These are phyloP conservation scores for Dendroctonus ponderosae DNA, from an alignment of 1,140 invertebrate genomes.

Conservation along the genomic window DNA sequence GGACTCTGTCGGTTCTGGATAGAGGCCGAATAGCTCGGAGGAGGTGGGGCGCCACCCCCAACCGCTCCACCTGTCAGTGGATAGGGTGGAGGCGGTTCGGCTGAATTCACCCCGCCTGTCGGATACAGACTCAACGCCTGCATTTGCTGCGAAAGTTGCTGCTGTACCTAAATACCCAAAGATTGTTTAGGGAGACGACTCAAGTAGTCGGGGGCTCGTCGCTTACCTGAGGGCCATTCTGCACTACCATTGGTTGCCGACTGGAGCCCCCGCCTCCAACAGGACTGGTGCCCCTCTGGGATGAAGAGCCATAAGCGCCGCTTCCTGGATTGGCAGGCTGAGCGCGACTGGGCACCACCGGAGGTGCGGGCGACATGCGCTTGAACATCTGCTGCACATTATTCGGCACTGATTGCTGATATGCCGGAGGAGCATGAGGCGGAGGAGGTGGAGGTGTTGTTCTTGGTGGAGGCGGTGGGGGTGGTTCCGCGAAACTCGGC, in stretches of 20 bases:
- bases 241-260: slow-evolving; percentile 73
- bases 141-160: slow-evolving; percentile 82
- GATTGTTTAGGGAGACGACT: background rate
- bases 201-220: background rate
- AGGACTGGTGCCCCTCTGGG: slow-evolving; percentile 68
- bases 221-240: slow-evolving; percentile 71
- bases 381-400: slow-evolving; percentile 81
- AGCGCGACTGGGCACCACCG: slow-evolving; percentile 58
- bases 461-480: slow-evolving; percentile 65
- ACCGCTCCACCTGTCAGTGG: slow-evolving; percentile 62
- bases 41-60: slow-evolving; percentile 65
- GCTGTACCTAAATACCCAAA: slow-evolving; percentile 54
- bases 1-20: slow-evolving; percentile 84
- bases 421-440: slow-evolving; percentile 47
- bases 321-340: slow-evolving; percentile 54
- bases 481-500: slow-evolving; percentile 62
- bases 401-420: slow-evolving; percentile 57
- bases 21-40: slow-evolving; percentile 79
- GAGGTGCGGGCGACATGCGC: slow-evolving; percentile 78
- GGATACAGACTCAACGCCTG: slow-evolving; percentile 81
- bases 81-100: slow-evolving; percentile 75
- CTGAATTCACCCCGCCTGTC: slow-evolving; percentile 53
- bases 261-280: slow-evolving; percentile 46
- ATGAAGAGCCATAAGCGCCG: slow-evolving; percentile 50
- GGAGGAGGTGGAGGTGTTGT: slow-evolving; percentile 72